Percentiles rank a stretch among this genome's conserved stretches.
phyloP scores from a whole-genome alignment of 2,113 vertebrate genomes.

The Bambusicola thoracicus region DNA sequence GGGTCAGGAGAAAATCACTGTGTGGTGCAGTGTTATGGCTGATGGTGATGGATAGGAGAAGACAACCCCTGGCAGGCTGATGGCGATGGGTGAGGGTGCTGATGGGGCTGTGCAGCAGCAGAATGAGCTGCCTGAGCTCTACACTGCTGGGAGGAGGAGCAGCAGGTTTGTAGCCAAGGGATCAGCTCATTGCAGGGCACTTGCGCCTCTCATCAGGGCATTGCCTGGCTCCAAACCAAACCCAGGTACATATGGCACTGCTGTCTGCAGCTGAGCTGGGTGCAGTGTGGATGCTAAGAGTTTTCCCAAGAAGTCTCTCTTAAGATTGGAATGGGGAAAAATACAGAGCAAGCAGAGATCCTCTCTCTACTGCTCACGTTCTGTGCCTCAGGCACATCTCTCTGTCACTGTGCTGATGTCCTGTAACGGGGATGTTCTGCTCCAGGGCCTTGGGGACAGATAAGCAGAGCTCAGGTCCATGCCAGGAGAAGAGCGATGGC shows the following conservation, averaged over 20 bases:
- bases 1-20: background rate
- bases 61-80: background rate
- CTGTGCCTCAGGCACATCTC: background rate
- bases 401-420: background rate
- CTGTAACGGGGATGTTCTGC: background rate
- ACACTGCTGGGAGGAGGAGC: background rate
- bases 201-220: background rate
- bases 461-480: background rate
- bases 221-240: background rate
- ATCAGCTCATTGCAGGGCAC: background rate
- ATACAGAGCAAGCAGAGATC: background rate
- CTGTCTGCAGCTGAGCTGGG: background rate
- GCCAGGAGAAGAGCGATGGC: background rate
- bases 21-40: background rate
- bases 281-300: background rate
- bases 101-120: fast-evolving
- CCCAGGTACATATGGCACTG: background rate
- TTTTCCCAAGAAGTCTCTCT: background rate
- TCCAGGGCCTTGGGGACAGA: background rate
- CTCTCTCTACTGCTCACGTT: background rate
- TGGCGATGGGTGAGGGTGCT: background rate
- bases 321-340: background rate
- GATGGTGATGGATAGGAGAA: background rate
- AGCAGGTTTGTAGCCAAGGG: background rate
- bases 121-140: background rate